phyloP scores from a whole-genome alignment of 2,888 invertebrate species.

The Phortica magna region DNA sequence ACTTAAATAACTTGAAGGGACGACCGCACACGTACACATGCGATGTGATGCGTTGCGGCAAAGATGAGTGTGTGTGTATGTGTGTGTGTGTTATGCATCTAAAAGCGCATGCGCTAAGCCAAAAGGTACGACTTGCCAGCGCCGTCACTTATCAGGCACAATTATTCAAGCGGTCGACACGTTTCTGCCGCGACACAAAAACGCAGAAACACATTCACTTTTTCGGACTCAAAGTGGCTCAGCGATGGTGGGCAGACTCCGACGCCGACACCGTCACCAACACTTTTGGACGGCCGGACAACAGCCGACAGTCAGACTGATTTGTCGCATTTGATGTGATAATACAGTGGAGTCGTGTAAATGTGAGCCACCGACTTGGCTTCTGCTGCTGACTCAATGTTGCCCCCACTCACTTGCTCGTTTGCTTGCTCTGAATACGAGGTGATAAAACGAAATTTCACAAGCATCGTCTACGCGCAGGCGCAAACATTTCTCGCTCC shows the following conservation, averaged over 20 bases:
- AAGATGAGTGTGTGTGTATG: neutral
- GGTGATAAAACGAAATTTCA: conserved; percentile 72
- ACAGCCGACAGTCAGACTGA: conserved; percentile 51
- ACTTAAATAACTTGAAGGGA: neutral
- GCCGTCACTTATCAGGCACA: conserved; percentile 59
- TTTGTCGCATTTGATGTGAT: conserved; percentile 70
- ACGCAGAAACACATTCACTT: conserved; percentile 27
- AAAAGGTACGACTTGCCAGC: conserved; percentile 21
- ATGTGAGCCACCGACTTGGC: neutral
- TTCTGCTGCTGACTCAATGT: conserved; percentile 21
- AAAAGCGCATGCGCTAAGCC: conserved; percentile 17
- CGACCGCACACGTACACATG: conserved; percentile 30
- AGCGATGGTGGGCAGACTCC: neutral
- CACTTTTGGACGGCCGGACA: neutral
- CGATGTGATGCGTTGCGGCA: neutral
- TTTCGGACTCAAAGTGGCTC: conserved; percentile 8
- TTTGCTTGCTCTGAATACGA: conserved; percentile 52
- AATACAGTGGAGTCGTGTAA: conserved; percentile 47
- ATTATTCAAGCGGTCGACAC: conserved; percentile 62
- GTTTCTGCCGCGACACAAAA: conserved; percentile 51
- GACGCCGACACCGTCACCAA: neutral
- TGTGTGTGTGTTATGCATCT: conserved; percentile 1
- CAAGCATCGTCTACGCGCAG: conserved; percentile 47
- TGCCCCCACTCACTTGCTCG: neutral
- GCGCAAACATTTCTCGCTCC: conserved; percentile 13